Percentiles rank a stretch among this genome's conserved stretches.
phyloP scores from a whole-genome alignment of 2,797 vertebrate species.

The Cyclopterus lumpus region DNA sequence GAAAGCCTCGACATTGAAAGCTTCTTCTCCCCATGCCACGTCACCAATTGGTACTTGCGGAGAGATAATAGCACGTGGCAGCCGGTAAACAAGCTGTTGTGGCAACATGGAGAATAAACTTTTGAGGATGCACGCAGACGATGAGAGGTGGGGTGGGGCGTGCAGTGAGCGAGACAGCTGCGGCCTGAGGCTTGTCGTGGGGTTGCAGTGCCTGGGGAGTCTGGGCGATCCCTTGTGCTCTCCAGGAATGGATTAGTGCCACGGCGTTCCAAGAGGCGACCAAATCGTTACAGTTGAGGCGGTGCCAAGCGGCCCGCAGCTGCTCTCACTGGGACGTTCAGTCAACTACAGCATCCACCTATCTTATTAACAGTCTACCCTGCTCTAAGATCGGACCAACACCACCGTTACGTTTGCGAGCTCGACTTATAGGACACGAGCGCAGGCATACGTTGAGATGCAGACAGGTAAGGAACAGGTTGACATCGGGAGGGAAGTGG shows the following conservation, averaged over 20 bases:
- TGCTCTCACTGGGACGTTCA: slow-evolving; percentile 6
- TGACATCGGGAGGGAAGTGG: too few species aligned
- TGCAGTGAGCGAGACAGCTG: slow-evolving; percentile 25
- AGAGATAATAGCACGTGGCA: slow-evolving; percentile 10
- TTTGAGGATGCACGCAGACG: not conserved
- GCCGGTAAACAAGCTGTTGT: not conserved
- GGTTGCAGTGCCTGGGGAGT: slow-evolving; percentile 49
- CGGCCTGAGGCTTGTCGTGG: slow-evolving; percentile 35
- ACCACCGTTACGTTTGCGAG: too few species aligned
- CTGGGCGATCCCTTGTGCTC: slow-evolving; percentile 55
- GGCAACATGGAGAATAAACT: not conserved
- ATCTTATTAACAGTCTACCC: not conserved
- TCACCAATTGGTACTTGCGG: slow-evolving; percentile 18
- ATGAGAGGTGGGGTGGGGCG: not conserved
- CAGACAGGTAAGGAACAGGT: too few species aligned
- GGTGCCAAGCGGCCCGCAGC: slow-evolving; percentile 52
- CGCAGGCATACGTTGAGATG: too few species aligned
- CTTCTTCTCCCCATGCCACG: not conserved
- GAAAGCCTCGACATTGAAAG: slow-evolving; percentile 5
- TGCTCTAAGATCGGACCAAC: not conserved
- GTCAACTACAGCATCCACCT: not conserved
- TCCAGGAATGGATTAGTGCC: slow-evolving; percentile 75
- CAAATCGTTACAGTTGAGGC: slow-evolving; percentile 50
- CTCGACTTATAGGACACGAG: too few species aligned
- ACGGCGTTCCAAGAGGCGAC: slow-evolving; percentile 66